phyloP scores from a whole-genome alignment of 2,797 vertebrate species.

The Sandelia bainsii region DNA sequence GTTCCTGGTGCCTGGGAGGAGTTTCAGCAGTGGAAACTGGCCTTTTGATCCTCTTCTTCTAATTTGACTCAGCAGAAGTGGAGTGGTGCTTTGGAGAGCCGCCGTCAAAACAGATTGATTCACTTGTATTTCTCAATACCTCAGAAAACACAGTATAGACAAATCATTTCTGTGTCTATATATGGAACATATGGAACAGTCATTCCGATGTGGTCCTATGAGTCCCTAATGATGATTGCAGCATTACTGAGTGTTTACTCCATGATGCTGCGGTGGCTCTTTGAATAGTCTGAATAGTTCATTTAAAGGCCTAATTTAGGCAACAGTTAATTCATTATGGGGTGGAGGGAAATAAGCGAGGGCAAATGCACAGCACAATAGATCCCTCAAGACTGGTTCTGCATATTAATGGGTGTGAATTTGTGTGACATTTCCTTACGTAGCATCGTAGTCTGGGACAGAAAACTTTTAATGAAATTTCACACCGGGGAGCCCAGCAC shows the following conservation, averaged over 20 bases:
- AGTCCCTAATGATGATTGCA: slow-evolving; percentile 25
- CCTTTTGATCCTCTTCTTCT: too few relatives aligned
- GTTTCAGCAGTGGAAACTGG: too few relatives aligned
- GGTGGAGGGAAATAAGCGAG: slow-evolving; percentile 51
- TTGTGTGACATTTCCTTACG: slow-evolving; percentile 54
- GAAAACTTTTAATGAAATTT: slow-evolving; percentile 72
- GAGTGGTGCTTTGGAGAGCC: neutral
- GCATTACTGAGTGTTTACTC: slow-evolving; percentile 35
- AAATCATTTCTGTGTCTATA: neutral
- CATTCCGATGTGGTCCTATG: neutral
- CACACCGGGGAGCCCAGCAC: slow-evolving; percentile 44
- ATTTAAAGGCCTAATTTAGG: slow-evolving; percentile 58
- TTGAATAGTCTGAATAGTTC: slow-evolving; percentile 40
- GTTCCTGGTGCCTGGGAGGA: too few relatives aligned
- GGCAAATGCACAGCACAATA: slow-evolving; percentile 33
- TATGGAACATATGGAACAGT: slow-evolving; percentile 4
- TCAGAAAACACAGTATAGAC: neutral
- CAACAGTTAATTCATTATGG: slow-evolving; percentile 58
- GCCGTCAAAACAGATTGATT: neutral
- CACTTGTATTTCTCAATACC: neutral
- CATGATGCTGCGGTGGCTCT: neutral
- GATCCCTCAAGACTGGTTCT: slow-evolving; percentile 21
- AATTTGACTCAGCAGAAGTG: neutral
- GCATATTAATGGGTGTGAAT: slow-evolving; percentile 59
- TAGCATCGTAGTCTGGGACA: slow-evolving; percentile 29